Conservation (phyloP, 2,797 vertebrate genomes). For the Sebastes matsubarae region DNA sequence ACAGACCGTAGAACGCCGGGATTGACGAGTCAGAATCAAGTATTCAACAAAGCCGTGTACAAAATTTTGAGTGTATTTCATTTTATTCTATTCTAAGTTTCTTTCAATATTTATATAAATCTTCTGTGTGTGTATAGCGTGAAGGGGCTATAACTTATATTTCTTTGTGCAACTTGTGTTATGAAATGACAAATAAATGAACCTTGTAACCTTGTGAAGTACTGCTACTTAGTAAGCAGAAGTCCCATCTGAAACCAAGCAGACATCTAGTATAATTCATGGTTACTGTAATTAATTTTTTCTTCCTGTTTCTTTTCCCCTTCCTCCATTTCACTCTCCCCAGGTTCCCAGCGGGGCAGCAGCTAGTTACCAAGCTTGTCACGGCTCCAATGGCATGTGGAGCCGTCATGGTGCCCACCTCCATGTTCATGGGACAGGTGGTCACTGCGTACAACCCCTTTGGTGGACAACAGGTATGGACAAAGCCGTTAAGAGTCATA, state of each 20-base stretch:
- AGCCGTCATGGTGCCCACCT: slow-evolving; percentile 97
- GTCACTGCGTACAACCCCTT: slow-evolving; percentile 93
- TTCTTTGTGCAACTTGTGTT: not conserved
- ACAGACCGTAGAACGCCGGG: no score
- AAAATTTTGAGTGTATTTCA: no score
- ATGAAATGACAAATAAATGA: no score
- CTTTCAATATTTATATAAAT: not conserved
- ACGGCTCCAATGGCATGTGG: slow-evolving; percentile 94
- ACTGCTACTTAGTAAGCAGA: not conserved
- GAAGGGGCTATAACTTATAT: not conserved
- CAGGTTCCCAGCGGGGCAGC: slow-evolving; percentile 96
- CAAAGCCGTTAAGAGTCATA: not conserved
- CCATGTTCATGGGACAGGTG: slow-evolving; percentile 99
- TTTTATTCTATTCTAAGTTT: not conserved
- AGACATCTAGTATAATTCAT: not conserved
- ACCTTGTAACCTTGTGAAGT: not conserved
- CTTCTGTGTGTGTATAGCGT: not conserved
- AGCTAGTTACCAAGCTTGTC: slow-evolving; percentile 96
- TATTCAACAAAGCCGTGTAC: no score
- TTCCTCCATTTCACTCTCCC: not conserved
- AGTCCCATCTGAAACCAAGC: not conserved
- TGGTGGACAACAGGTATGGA: slow-evolving; percentile 75
- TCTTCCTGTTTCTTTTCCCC: not conserved
- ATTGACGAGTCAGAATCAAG: no score
- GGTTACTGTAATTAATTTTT: not conserved